A percentile compares a stretch with the other conserved stretches of the same genome.
phyloP scores from a whole-genome alignment of 2,888 invertebrate genomes.

The Netelia inedita region DNA sequence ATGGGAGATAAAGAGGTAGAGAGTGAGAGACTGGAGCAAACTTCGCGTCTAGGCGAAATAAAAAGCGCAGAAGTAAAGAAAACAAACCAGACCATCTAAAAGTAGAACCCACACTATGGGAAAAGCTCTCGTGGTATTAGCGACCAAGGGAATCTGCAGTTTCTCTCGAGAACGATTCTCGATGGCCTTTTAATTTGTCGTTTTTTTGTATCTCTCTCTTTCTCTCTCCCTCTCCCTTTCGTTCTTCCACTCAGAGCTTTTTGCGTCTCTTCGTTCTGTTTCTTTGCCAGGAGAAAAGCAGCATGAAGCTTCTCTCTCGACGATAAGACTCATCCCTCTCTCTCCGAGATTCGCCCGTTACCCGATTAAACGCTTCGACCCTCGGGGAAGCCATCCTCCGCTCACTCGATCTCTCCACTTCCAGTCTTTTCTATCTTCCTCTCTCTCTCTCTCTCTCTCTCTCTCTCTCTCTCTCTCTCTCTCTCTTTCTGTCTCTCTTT shows the following conservation, averaged over 20 bases:
- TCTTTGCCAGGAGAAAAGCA: constrained; percentile 45
- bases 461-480: constrained; percentile 59
- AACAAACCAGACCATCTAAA: not conserved
- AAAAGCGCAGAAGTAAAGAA: constrained; percentile 18
- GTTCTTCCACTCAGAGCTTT: not conserved
- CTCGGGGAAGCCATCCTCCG: constrained; percentile 44
- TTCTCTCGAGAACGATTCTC: constrained; percentile 34
- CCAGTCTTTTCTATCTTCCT: constrained; percentile 40
- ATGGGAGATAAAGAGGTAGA: not conserved
- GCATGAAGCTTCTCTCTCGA: constrained; percentile 30
- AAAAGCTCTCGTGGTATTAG: constrained; percentile 11
- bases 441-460: constrained; percentile 37
- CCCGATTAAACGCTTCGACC: constrained; percentile 72
- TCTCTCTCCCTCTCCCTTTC: not conserved
- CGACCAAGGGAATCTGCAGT: constrained; percentile 5
- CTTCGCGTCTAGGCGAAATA: constrained; percentile 34
- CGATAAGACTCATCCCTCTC: constrained; percentile 57
- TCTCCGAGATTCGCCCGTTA: constrained; percentile 64
- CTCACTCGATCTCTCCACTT: constrained; percentile 38
- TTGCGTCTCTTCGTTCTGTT: not conserved
- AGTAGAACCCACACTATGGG: not conserved
- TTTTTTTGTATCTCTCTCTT: constrained; percentile 9
- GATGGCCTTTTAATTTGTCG: constrained; percentile 68
- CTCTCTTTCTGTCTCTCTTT: constrained; percentile 19
- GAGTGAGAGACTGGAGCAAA: constrained; percentile 22